Evolutionary conservation across 2,113 vertebrate genomes (phyloP).

Genomic region (Taxidea taxus): DNA sequence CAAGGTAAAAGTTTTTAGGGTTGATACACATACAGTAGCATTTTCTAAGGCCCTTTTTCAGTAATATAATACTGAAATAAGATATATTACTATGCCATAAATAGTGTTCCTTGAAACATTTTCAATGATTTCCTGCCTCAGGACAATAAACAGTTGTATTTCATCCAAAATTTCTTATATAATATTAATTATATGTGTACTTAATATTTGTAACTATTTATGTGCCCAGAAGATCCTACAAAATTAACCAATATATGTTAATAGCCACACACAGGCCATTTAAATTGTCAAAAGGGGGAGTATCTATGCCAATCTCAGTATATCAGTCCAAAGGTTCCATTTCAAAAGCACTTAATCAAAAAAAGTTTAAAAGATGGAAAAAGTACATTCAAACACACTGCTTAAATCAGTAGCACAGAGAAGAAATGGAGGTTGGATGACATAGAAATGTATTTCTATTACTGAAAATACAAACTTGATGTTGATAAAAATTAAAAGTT

Average conservation of each 20-base stretch:
- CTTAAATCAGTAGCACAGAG: not conserved
- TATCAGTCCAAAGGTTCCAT: not conserved
- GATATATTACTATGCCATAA: not conserved
- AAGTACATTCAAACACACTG: not conserved
- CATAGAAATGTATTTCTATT: not conserved
- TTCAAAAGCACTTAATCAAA: not conserved
- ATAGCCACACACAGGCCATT: not conserved
- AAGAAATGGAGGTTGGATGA: not conserved
- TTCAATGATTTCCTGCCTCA: slow-evolving; percentile 29
- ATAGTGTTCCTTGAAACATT: not conserved
- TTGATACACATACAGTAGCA: not conserved
- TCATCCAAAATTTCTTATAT: not conserved
- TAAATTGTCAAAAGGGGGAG: not conserved
- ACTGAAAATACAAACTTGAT: not conserved
- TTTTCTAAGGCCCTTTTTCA: not conserved
- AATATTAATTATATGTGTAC: not conserved
- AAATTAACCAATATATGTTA: not conserved
- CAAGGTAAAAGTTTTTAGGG: not conserved
- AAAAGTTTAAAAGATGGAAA: not conserved
- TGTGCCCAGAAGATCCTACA: not conserved
- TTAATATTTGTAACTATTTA: not conserved
- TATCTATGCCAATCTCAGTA: not conserved
- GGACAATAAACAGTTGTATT: not conserved
- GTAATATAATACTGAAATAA: not conserved
- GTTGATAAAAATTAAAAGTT: slow-evolving; percentile 12